Evolutionary conservation across 1,140 invertebrate genomes (phyloP).

Genomic region (Aphelenchoides fujianensis): DNA sequence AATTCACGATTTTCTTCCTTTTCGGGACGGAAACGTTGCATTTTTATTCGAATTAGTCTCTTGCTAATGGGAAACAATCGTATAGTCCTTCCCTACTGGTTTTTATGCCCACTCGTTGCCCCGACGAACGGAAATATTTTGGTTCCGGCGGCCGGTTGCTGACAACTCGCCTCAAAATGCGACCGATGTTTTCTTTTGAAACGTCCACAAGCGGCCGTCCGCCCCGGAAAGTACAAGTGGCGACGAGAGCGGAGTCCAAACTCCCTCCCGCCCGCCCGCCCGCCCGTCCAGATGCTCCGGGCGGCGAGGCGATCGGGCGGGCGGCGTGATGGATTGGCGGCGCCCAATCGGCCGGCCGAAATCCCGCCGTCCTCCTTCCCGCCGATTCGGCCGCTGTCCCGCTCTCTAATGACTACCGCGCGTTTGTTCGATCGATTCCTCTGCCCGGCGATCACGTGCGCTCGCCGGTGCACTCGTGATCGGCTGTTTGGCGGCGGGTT

Average conservation of each 20-base stretch:
- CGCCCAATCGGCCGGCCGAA: too few relatives aligned
- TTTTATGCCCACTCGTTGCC: background rate
- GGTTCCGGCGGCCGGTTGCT: background rate
- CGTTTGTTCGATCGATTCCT: too few relatives aligned
- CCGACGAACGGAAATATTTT: background rate
- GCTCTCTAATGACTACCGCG: too few relatives aligned
- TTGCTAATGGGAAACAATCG: too few relatives aligned
- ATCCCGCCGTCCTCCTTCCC: background rate
- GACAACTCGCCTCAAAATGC: background rate
- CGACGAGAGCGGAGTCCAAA: background rate
- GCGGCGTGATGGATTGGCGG: background rate
- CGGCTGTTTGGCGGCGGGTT: too few relatives aligned
- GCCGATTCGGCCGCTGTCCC: background rate
- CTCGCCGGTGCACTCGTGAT: too few relatives aligned
- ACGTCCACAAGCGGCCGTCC: background rate
- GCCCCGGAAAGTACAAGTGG: background rate
- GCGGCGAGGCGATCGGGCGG: background rate
- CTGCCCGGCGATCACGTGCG: too few relatives aligned
- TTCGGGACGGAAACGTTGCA: too few relatives aligned
- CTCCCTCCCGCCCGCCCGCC: background rate
- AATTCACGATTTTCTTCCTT: too few relatives aligned
- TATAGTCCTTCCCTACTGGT: too few relatives aligned
- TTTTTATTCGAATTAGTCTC: too few relatives aligned
- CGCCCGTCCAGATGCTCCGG: background rate
- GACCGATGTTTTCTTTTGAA: background rate